Evolutionary conservation across 2,797 vertebrate species (phyloP), one percentile per base, ranked within the genome.

Genomic region (Danio tinwini): DNA sequence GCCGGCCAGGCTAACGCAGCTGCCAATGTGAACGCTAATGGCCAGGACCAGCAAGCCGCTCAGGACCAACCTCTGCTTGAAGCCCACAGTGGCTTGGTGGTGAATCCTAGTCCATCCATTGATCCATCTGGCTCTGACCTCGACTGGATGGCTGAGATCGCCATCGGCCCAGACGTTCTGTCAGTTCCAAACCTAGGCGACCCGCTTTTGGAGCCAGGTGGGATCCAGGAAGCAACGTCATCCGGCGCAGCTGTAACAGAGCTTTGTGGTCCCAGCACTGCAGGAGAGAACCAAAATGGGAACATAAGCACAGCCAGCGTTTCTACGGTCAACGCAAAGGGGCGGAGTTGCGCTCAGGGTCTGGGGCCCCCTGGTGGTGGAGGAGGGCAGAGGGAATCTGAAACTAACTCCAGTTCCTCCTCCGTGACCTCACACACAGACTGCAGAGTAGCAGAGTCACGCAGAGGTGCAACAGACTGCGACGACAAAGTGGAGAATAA

Each of bases 61-160:
- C 74, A 77, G 53, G 58, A 75, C 40, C 83, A 74, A 37, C 74
- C 85, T 29, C 82, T 75, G 16, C 64, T 59, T 10, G 81, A 81
- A 53, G 61, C 63, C 5, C 58, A 83, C 56, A 84, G 86, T 0
- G 64, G 84, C 73, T 74, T 70, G 19, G 19, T 74, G 12, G 45
- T 82, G 53, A 19, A 52, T 59, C 58, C 61, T 4, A 45, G 72
- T 7, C 19, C 65, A 4, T 37, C 79, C 1, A 12, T n/a, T 2
- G 56, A 64, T 37, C 39, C 64, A 7, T 45, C 52, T 10, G 0
- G 86, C 81, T 14, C 74, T 0, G 94, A 97, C 72, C 90, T 97
- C 6, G 96, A 95, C 88, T 97, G 96, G 97, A 93, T 97, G 19
- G 93, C 96, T 0, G 96, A 98, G 86, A 97, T 95, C 0, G 94